Evolutionary conservation across 2,888 invertebrate species (phyloP).

Genomic region (Autographa pulchrina): DNA sequence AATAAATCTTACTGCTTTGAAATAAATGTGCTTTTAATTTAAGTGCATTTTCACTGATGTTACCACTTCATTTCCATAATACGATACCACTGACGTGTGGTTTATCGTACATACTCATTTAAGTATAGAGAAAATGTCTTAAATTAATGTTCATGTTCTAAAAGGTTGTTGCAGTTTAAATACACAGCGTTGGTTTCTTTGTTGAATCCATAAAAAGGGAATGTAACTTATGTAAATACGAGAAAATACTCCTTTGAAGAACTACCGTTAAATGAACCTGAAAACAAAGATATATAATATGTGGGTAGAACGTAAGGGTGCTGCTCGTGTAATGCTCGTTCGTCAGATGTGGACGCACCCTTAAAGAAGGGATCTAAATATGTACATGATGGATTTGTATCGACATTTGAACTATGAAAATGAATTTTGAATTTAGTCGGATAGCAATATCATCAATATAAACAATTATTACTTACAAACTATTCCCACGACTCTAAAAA

Average conservation of each 20-base stretch:
- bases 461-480: constrained; percentile 7
- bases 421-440: background rate
- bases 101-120: background rate
- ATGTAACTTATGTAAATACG: background rate
- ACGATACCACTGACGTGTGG: background rate
- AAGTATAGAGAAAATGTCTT: background rate
- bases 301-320: no score
- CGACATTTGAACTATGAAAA: no score
- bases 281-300: background rate
- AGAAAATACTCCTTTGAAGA: background rate
- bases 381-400: no score
- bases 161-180: background rate
- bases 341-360: no score
- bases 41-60: background rate
- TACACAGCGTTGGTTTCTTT: background rate
- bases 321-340: no score
- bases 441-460: background rate
- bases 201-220: background rate
- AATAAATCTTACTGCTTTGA: background rate
- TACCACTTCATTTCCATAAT: background rate
- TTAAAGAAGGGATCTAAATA: no score
- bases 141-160: background rate
- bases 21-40: background rate
- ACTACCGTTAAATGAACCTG: background rate
- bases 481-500: constrained; percentile 40